Conservation (phyloP, 2,888 invertebrate genomes). For the Gastrophysa polygoni region DNA sequence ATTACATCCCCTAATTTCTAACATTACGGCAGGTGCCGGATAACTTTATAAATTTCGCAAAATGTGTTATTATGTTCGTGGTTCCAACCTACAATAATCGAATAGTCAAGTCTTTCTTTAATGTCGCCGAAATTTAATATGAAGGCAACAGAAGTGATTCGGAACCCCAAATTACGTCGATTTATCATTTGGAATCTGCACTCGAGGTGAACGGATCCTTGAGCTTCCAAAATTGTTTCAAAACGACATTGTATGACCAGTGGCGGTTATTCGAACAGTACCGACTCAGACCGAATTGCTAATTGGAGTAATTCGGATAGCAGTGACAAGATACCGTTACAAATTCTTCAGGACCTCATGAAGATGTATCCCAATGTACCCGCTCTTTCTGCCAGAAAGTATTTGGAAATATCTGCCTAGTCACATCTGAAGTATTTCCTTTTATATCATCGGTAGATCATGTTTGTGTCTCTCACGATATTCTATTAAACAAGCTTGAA, state of each 20-base stretch:
- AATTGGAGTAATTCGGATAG: no score
- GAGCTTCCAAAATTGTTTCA: neutral
- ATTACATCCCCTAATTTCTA: constrained; percentile 40
- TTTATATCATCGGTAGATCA: no score
- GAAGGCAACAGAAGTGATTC: constrained; percentile 11
- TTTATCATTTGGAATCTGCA: neutral
- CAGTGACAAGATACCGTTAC: no score
- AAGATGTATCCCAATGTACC: no score
- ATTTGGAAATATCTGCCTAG: no score
- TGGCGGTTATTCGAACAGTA: no score
- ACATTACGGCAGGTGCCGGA: constrained; percentile 39
- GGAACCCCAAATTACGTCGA: constrained; percentile 8
- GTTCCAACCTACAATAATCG: constrained; percentile 35
- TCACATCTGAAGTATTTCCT: no score
- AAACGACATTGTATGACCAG: neutral
- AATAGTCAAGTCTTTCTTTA: constrained; percentile 29
- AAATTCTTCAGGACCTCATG: no score
- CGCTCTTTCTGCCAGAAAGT: no score
- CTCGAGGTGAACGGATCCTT: neutral
- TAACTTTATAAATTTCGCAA: constrained; percentile 37
- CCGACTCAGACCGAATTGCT: neutral
- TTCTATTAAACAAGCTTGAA: no score
- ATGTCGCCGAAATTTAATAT: constrained; percentile 30
- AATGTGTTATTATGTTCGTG: constrained; percentile 35
- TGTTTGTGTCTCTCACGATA: no score